phyloP scores from a whole-genome alignment of 1,140 invertebrate genomes.

The Heliconius hewitsoni region DNA sequence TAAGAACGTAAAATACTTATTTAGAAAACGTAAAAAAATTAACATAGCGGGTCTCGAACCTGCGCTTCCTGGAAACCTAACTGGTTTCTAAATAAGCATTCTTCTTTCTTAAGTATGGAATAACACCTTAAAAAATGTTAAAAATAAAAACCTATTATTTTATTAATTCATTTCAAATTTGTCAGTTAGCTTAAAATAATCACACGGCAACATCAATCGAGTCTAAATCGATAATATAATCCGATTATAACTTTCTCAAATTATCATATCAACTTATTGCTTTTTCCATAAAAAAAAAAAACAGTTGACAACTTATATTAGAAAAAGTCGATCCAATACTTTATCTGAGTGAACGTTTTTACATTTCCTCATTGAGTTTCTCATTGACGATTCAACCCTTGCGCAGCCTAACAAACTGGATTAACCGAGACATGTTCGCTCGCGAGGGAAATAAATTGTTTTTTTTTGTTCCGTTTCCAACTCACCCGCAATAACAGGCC shows the following conservation, averaged over 20 bases:
- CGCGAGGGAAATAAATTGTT: slow-evolving; percentile 68
- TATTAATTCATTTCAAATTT: too few species aligned
- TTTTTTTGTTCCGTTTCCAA: slow-evolving; percentile 47
- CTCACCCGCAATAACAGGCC: slow-evolving; percentile 60
- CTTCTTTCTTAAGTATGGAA: too few species aligned
- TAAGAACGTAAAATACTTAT: too few species aligned
- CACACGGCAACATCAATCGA: background rate
- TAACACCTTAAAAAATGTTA: too few species aligned
- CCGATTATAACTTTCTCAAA: background rate
- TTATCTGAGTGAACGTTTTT: slow-evolving; percentile 59
- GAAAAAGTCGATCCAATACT: slow-evolving; percentile 39
- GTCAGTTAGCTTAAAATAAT: too few species aligned
- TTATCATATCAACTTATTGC: background rate
- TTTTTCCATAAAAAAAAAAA: background rate
- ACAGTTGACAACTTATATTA: slow-evolving; percentile 17
- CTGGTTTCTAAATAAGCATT: too few species aligned
- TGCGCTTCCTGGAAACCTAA: too few species aligned
- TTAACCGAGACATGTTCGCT: slow-evolving; percentile 72
- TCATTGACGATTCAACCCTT: slow-evolving; percentile 78
- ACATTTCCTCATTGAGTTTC: slow-evolving; percentile 62
- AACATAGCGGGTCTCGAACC: too few species aligned
- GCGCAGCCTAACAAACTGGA: slow-evolving; percentile 77
- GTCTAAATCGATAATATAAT: background rate
- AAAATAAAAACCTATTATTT: too few species aligned
- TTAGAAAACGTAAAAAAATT: too few species aligned